Conservation (phyloP, 2,888 invertebrate species). For the Microdon myrmicae region DNA sequence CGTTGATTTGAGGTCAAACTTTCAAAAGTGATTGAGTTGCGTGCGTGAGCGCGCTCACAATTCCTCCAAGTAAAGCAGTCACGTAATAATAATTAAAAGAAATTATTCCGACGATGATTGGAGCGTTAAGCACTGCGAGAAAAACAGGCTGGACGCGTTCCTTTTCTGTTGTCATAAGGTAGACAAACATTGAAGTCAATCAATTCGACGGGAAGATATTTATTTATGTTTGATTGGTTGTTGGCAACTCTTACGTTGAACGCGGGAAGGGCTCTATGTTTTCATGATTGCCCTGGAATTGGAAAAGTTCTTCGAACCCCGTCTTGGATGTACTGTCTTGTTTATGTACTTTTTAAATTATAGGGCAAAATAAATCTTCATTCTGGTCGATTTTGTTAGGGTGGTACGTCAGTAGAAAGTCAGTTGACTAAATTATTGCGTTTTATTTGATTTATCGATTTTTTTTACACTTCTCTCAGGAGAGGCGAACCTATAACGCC, state of each 20-base stretch:
- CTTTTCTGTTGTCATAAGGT: slow-evolving; percentile 29
- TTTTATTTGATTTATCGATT: no score
- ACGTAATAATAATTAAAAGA: slow-evolving; percentile 52
- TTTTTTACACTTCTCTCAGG: no score
- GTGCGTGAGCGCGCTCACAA: slow-evolving; percentile 15
- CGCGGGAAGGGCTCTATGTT: no score
- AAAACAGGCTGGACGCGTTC: slow-evolving; percentile 15
- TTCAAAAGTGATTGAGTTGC: slow-evolving; percentile 49
- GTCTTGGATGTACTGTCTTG: no score
- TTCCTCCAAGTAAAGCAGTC: slow-evolving; percentile 43
- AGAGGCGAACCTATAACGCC: no score
- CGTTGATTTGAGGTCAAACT: slow-evolving; percentile 51
- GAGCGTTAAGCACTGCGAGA: slow-evolving; percentile 14
- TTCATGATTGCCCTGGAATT: no score
- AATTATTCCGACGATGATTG: slow-evolving; percentile 44
- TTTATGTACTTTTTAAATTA: no score
- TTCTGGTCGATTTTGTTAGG: no score
- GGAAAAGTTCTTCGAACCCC: no score
- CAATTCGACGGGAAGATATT: slow-evolving; percentile 34
- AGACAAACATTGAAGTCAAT: slow-evolving; percentile 27
- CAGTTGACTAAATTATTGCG: no score
- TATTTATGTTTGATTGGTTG: slow-evolving; percentile 36
- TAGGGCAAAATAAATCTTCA: no score
- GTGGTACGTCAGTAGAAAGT: no score
- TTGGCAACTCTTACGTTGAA: slow-evolving; percentile 28